Evolutionary conservation across 2,113 vertebrate genomes (phyloP), one percentile per base, ranked within the genome.

Genomic region (Neotragus pygmaeus): DNA sequence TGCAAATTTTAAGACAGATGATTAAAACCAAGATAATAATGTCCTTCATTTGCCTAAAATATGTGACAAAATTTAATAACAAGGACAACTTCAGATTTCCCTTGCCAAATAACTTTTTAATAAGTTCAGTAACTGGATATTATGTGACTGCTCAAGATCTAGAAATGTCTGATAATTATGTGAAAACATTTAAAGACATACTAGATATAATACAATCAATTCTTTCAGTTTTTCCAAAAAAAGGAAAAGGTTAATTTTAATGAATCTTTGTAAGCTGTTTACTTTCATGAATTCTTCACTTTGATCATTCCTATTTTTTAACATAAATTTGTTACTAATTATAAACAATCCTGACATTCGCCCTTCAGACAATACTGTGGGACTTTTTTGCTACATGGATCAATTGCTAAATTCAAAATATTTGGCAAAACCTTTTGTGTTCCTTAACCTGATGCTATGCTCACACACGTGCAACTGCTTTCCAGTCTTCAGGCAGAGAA

Each of bases 401-500:
- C 95, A 96, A 43, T 9, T 51, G 43, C 75, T 96, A 89, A 90
- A 93, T 91, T 64, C 19, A 6, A 60, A 60, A 91, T 62, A 23
- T 75, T 86, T 85, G 89, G 92, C 36, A 83, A 28, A 96, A 45
- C 45, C 70, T 94, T 47, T 39, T 14, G 14, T 70, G 95, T 95
- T 94, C 30, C 64, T 91, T 95, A 12, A 94, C 36, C 49, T 28
- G 15, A 19, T 6, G 88, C n/a, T 0, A 0, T 13, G 21, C 57
- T 95, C 11, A 39, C 83, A 94, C 64, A 1, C 58, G 33, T 66
- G 8, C 88, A 91, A 94, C 2, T 62, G 94, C 78, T 45, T 51
- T 86, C 80, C 51, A 78, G n/a, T 62, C 94, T 97, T 58, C 5
- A 30, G 51, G 36, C 45, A 25, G 92, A 77, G 95, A 98, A 96